Base-by-base conservation (phyloP, 2,797 vertebrate genomes). In the Chaunax sp. region DNA sequence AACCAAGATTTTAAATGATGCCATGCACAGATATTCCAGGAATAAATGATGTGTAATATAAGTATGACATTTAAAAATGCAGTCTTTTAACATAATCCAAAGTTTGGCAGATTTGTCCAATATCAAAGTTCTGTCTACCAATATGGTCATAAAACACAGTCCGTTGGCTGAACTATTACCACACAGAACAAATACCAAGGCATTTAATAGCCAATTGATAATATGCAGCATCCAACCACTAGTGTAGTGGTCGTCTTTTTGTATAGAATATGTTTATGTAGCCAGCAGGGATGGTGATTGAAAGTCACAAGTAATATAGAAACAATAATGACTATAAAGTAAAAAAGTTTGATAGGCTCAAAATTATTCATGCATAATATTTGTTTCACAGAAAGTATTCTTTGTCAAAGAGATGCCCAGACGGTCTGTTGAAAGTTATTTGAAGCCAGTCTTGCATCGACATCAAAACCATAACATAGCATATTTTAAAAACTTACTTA, bases 391-490 rank as follows among this genome's bases (percentile, higher is more conserved):
- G n/a, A n/a, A n/a, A n/a, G 28, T 44, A 3, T 30, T 71, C n/a
- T 59, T 64, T 53, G 58, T 74, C 49, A 70, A 60, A 65, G 44
- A 68, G 5, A 63, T 44, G 38, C 63, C 49, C 33, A 66, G 64
- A 56, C 69, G 61, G 64, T 43, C 41, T 78, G 15, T 64, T 76
- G 45, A 78, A 63, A 77, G 78, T 57, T 47, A 54, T 53, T 71
- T 74, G 43, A 77, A 81, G 65, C 59, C 55, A n/a, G 53, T 64
- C 18, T 60, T 40, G 12, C 47, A 38, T 25, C 37, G 60, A 79
- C 60, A 72, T 83, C 60, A 77, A 79, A 82, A 73, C 40, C 63
- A 61, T 65, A 78, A 56, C 61, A 74, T 85, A 78, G 46, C 64
- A 74, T 77, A 78, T 75, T 85, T 84, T n/a, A 64, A 43, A 78